A percentile compares a stretch with the other conserved stretches of the same genome.
phyloP scores from a whole-genome alignment of 1,140 invertebrate species.

The Drosophila persimilis region DNA sequence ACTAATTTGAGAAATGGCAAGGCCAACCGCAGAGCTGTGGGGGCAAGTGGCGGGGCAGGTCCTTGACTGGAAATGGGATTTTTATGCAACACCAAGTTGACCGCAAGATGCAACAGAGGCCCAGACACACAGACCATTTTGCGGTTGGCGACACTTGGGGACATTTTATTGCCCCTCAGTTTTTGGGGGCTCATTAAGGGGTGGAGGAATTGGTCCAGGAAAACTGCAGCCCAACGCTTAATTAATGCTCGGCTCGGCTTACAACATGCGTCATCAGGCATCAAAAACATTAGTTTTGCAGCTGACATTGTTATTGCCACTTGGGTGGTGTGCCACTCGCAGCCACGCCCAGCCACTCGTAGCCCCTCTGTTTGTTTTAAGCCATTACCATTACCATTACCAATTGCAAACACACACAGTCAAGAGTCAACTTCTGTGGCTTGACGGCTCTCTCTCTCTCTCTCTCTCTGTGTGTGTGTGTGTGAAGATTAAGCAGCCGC shows the following conservation, averaged over 20 bases:
- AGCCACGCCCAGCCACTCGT: conserved; percentile 15
- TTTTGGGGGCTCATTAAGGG: conserved; percentile 62
- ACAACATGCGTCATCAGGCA: conserved; percentile 41
- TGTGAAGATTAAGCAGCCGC: conserved; percentile 67
- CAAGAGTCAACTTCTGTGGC: conserved; percentile 70
- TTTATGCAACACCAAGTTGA: conserved; percentile 73
- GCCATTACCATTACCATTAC: conserved; percentile 31
- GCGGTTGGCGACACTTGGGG: conserved; percentile 48
- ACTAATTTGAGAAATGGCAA: conserved; percentile 66
- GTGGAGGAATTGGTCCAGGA: conserved; percentile 12
- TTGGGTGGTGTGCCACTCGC: conserved; percentile 8
- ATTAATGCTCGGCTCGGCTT: conserved; percentile 52
- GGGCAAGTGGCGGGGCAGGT: conserved; percentile 19
- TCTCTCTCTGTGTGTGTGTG: conserved; percentile 32
- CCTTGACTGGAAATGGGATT: conserved; percentile 69
- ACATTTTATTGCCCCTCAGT: conserved; percentile 74
- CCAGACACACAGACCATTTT: conserved; percentile 25
- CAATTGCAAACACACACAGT: conserved; percentile 36
- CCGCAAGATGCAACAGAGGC: conserved; percentile 66
- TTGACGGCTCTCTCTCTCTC: conserved; percentile 45
- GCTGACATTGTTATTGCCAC: conserved; percentile 34
- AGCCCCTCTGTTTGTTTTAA: conserved; percentile 22
- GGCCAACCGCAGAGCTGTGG: conserved; percentile 46
- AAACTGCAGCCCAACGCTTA: conserved; percentile 66
- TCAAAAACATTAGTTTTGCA: conserved; percentile 33